Percentiles rank a stretch among this genome's conserved stretches.
Conservation (phyloP, 2,113 vertebrate species). For the Rousettus leschenaultii region DNA sequence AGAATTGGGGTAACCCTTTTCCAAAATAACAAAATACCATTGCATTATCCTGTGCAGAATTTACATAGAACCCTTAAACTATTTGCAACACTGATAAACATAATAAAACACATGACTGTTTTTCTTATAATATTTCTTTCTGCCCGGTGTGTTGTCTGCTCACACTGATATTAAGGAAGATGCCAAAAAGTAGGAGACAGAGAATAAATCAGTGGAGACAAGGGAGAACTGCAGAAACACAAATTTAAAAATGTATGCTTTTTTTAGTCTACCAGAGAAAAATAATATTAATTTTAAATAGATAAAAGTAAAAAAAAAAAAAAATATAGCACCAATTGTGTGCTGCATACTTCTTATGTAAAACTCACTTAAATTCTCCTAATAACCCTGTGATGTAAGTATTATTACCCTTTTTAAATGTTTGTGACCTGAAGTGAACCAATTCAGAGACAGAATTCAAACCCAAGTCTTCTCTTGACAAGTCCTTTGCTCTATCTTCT, state of each 20-base stretch:
- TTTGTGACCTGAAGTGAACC: not conserved
- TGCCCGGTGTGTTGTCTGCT: not conserved
- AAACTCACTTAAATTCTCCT: not conserved
- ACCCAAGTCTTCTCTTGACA: not conserved
- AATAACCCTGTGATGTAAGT: not conserved
- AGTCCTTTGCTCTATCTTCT: not conserved
- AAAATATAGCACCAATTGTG: not conserved
- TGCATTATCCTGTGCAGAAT: not conserved
- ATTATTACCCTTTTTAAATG: not conserved
- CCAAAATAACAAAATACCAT: not conserved
- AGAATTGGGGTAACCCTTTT: not conserved
- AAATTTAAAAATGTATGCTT: not conserved
- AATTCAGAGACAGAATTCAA: not conserved
- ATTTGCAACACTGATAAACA: not conserved
- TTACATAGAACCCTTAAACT: not conserved
- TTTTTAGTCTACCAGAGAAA: not conserved
- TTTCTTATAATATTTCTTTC: not conserved
- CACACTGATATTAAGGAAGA: not conserved
- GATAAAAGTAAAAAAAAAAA: not conserved
- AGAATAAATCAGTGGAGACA: not conserved
- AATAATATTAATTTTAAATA: not conserved
- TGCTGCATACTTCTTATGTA: not conserved
- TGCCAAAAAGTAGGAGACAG: constrained; percentile 8
- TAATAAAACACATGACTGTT: not conserved
- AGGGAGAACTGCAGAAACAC: not conserved